Evolutionary conservation across 2,797 vertebrate genomes (phyloP).

Genomic region (Sandelia bainsii): DNA sequence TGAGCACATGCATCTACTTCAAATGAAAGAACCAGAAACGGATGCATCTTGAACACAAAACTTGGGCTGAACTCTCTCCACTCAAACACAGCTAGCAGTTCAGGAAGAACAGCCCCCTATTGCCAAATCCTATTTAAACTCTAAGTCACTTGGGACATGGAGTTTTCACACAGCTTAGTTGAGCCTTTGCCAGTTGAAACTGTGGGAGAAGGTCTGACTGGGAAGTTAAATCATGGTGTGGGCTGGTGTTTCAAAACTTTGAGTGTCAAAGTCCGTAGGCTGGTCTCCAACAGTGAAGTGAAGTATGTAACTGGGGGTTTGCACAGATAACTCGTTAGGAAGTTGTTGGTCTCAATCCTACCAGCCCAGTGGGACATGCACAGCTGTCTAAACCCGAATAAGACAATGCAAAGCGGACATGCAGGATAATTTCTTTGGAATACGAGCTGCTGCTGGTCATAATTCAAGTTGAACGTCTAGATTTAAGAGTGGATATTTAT

Average conservation of each 20-base stretch:
- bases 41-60: conserved; percentile 39
- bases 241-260: conserved; percentile 58
- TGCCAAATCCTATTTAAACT: conserved; percentile 71
- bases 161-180: conserved; percentile 79
- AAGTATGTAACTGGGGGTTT: conserved; percentile 28
- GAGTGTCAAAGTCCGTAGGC: conserved; percentile 45
- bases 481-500: conserved; percentile 32
- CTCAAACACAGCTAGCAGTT: conserved; percentile 42
- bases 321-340: conserved; percentile 61
- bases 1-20: neutral
- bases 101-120: conserved; percentile 40
- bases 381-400: conserved; percentile 75
- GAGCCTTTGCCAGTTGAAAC: conserved; percentile 56
- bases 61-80: conserved; percentile 22
- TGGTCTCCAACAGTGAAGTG: conserved; percentile 44
- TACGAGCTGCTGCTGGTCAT: conserved; percentile 28
- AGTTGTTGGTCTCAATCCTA: conserved; percentile 61
- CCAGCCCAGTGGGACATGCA: conserved; percentile 56
- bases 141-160: conserved; percentile 66
- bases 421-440: conserved; percentile 34
- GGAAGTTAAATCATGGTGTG: conserved; percentile 62
- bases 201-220: conserved; percentile 68
- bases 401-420: conserved; percentile 46
- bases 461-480: conserved; percentile 39
- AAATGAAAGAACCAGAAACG: conserved; percentile 25